Evolutionary conservation across 1,140 invertebrate genomes (phyloP), one percentile per base, ranked within the genome.

Genomic region (Mamestra configurata): DNA sequence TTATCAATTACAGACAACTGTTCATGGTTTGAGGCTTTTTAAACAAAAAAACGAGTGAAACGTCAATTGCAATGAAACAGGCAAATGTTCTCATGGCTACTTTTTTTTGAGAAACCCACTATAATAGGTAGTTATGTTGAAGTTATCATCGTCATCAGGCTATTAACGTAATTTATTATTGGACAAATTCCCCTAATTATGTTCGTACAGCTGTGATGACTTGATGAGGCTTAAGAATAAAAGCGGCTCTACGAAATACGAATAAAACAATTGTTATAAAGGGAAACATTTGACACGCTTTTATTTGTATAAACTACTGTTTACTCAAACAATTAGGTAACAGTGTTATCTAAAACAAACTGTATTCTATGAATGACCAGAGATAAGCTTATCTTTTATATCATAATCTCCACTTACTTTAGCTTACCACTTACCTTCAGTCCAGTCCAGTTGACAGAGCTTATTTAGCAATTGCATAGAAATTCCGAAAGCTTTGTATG

Each of bases 11-110:
- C 49, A 53, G 27, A 46, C 72, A 22, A 80, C 75, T 76, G 40
- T 76, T 79, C 53, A 84, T 80, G 57, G 61, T 84, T 79, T 81
- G 70, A 82, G 81, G 81, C n/a, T 79, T 76, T 71, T 22, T 35
- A 35, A 37, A 76, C 73, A 84, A 84, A 86, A 84, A 82, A 79
- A 68, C 37, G 27, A 77, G 79, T 81, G 84, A 86, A 86, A 86
- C 84, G 75, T 68, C 68, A 79, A 72, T 80, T 73, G 79, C 75
- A 81, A 79, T 79, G 75, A 55, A 77, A 81, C 27, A 82, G 64
- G 43, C 73, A 68, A 84, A 80, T 86, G 79, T 80, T 86, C 79
- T 86, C 84, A 84, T 76, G 84, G 82, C 57, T 79, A 80, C 51
- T 66, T 86, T 82, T n/a, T 83, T 80, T 68, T 18, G 18, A 77